A percentile compares a stretch with the other conserved stretches of the same genome.
phyloP scores from a whole-genome alignment of 2,888 invertebrate genomes.

The Cotesia congregata region DNA sequence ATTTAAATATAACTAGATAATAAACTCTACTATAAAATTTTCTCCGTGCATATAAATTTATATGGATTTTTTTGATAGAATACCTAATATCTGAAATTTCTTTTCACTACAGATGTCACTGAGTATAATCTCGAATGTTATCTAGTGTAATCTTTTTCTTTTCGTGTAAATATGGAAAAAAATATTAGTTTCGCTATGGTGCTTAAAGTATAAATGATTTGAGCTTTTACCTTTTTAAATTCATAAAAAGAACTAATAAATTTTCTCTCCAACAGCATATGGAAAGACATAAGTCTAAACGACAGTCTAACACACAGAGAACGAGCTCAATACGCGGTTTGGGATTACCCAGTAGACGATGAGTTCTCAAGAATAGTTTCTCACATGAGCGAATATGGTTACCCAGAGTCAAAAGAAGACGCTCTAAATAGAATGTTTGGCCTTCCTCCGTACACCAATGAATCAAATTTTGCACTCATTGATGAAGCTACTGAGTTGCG shows the following conservation, averaged over 20 bases:
- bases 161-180: too few relatives aligned
- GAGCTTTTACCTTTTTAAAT: too few relatives aligned
- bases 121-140: too few relatives aligned
- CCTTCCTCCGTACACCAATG: conserved; percentile 76
- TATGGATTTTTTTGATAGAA: too few relatives aligned
- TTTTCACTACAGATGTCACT: too few relatives aligned
- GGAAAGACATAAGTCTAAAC: conserved; percentile 98
- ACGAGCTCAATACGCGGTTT: conserved; percentile 95
- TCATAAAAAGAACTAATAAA: neutral
- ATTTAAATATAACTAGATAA: too few relatives aligned
- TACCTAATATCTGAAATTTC: too few relatives aligned
- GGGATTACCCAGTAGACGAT: conserved; percentile 99
- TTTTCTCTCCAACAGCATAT: conserved; percentile 78
- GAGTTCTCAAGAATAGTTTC: conserved; percentile 99
- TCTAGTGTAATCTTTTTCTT: too few relatives aligned
- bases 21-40: too few relatives aligned
- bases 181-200: too few relatives aligned
- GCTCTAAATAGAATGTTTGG: conserved; percentile 81
- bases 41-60: too few relatives aligned
- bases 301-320: conserved; percentile 92
- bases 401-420: conserved; percentile 84
- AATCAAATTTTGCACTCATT: conserved; percentile 91
- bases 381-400: conserved; percentile 87
- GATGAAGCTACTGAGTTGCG: conserved; percentile 95
- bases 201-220: too few relatives aligned